phyloP scores from a whole-genome alignment of 2,113 vertebrate genomes.

The Mustela nigripes region DNA sequence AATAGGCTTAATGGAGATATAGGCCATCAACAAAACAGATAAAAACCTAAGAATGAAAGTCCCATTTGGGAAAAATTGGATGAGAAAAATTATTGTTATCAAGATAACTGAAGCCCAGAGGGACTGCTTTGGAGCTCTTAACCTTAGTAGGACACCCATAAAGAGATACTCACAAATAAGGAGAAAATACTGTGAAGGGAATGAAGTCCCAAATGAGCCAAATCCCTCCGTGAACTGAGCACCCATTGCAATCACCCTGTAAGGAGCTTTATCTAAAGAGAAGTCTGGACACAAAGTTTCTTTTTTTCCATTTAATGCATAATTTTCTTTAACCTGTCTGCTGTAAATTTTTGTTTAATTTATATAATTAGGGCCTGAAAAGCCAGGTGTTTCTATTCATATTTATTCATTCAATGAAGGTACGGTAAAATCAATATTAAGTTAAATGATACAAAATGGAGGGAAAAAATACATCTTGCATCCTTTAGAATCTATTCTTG shows the following conservation, averaged over 20 bases:
- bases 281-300: not conserved
- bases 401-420: not conserved
- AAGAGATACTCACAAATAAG: not conserved
- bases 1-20: not conserved
- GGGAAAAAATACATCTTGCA: not conserved
- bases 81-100: not conserved
- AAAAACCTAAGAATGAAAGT: not conserved
- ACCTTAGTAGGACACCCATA: not conserved
- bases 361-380: not conserved
- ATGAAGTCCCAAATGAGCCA: not conserved
- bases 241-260: not conserved
- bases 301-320: not conserved
- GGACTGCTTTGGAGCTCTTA: not conserved
- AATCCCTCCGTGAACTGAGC: not conserved
- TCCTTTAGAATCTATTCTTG: not conserved
- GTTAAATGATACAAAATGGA: not conserved
- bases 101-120: not conserved
- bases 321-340: not conserved
- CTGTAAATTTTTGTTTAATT: not conserved
- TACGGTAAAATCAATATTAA: not conserved
- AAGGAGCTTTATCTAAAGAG: not conserved
- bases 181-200: not conserved
- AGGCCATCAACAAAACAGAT: not conserved
- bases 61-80: not conserved
- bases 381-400: not conserved